Conservation (phyloP, 2,113 vertebrate species). For the Cyanoramphus novaezelandiae region DNA sequence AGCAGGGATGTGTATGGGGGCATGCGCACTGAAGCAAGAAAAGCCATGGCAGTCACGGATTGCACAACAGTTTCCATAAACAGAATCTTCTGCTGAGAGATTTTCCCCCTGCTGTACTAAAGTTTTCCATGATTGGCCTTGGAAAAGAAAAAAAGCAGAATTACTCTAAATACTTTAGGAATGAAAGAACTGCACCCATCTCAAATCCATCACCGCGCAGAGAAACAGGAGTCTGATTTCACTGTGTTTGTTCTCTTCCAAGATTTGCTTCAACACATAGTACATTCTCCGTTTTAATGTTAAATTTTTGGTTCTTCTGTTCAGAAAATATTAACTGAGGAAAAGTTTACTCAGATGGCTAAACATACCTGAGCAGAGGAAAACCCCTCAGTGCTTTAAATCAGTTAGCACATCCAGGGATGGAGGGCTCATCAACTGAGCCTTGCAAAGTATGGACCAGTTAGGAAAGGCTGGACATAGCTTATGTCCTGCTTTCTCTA, state of each 20-base stretch:
- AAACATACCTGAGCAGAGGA: not conserved
- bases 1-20: not conserved
- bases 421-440: not conserved
- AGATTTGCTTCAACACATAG: not conserved
- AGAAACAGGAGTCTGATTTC: not conserved
- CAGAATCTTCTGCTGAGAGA: not conserved
- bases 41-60: not conserved
- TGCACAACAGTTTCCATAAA: not conserved
- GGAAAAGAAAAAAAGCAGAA: not conserved
- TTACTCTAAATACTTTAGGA: not conserved
- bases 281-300: not conserved
- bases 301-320: not conserved
- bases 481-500: not conserved
- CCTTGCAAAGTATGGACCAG: rapidly evolving
- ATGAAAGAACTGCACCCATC: not conserved
- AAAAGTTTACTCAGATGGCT: not conserved
- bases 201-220: not conserved
- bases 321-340: not conserved
- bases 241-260: not conserved
- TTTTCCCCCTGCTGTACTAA: not conserved
- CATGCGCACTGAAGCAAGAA: not conserved
- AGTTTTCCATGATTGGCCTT: not conserved
- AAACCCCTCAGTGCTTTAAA: not conserved
- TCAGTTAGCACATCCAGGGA: not conserved
- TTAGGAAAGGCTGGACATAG: not conserved